These are phyloP conservation scores for Saccostrea echinata DNA, from an alignment of 1,140 invertebrate species.

Conservation along the genomic window DNA sequence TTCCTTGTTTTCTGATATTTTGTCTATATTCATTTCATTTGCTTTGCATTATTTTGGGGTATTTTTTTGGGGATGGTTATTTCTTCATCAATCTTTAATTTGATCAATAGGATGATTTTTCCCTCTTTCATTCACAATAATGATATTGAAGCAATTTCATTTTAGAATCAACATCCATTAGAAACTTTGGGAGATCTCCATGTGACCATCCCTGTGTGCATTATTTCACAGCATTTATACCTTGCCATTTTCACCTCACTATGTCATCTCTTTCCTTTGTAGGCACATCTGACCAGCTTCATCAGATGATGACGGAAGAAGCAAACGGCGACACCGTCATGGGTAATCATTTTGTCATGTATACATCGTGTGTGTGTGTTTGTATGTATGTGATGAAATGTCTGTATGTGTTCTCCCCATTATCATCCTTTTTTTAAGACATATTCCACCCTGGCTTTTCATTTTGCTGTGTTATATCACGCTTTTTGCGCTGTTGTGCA, in stretches of 20 bases:
- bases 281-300: slow-evolving; percentile 60
- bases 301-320: slow-evolving; percentile 61
- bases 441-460: slow-evolving; percentile 6
- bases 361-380: slow-evolving; percentile 16
- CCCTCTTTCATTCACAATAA: neutral
- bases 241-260: slow-evolving; percentile 47
- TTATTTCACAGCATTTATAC: slow-evolving; percentile 15
- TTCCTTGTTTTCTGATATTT: neutral
- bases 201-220: neutral
- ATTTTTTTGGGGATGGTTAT: neutral
- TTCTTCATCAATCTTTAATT: neutral
- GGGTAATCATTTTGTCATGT: slow-evolving; percentile 55
- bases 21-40: neutral
- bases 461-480: slow-evolving; percentile 27
- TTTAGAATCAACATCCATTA: neutral
- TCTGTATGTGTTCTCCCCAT: neutral
- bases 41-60: neutral
- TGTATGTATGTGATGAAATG: slow-evolving; percentile 32
- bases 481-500: neutral
- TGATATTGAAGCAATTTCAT: neutral
- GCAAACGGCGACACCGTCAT: slow-evolving; percentile 58
- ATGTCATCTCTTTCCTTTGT: slow-evolving; percentile 52
- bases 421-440: neutral
- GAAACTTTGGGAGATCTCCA: neutral
- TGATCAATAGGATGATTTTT: neutral